Base-by-base conservation (phyloP, 2,113 vertebrate genomes). In the Dipodomys ordii region DNA sequence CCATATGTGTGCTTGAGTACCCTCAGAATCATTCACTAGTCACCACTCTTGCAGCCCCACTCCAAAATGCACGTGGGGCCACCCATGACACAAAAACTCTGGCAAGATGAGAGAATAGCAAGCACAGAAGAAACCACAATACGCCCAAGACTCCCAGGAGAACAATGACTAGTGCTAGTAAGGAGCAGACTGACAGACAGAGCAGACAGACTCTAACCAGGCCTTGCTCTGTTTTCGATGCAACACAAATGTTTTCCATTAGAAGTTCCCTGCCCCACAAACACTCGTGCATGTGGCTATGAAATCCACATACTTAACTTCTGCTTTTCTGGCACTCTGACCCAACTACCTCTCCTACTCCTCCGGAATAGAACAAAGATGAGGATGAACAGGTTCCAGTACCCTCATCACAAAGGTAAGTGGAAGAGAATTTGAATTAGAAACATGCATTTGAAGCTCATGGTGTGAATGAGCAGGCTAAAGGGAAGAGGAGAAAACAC, bases 81-180 rank as follows among this genome's bases (percentile, higher is more conserved):
- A 93, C 95, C 93, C 81, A 30, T 96, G 95, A 97, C 96, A 96
- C 96, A 97, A 96, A 95, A 96, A 96, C 95, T 95, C 83, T 0
- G 25, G 95, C 95, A 96, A 96, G 95, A 88, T 92, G 20, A 95
- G 88, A 62, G 87, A 83, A 92, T 81, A 94, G 93, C 0, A 25
- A 95, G 87, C 96, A 96, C 80, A 92, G 85, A 96, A 97, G 92
- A 97, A 97, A 95, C 95, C 95, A 95, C 94, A 96, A 82, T 49
- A 1, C 1, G 91, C 76, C 90, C 88, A 87, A 93, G 78, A 77
- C 93, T 96, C 95, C 93, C 96, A 95, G 77, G 95, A 97, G 97
- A 92, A 94, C 90, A 93, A 95, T 95, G 92, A 93, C 92, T 97
- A 92, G 96, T 82, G 92, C 94, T 91, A 84, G 95, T 95, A 80